Evolutionary conservation across 2,113 vertebrate genomes (phyloP).

Genomic region (Eretmochelys imbricata): DNA sequence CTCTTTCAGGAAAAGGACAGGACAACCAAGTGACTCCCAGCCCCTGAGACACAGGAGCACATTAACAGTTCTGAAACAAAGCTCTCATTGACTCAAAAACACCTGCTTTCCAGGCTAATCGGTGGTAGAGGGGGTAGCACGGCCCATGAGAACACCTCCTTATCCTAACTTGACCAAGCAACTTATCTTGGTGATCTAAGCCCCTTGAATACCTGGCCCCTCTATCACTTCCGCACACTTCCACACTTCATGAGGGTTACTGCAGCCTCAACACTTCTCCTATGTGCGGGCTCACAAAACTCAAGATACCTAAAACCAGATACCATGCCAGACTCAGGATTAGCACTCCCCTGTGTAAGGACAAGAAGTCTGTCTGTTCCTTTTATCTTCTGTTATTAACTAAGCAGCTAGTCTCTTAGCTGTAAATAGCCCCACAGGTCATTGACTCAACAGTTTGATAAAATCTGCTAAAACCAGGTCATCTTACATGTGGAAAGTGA

Average conservation of each 20-base stretch:
- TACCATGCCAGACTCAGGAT: neutral
- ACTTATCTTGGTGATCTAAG: neutral
- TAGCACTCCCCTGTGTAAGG: neutral
- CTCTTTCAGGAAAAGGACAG: neutral
- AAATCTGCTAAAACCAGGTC: neutral
- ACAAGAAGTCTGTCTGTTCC: neutral
- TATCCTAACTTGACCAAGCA: neutral
- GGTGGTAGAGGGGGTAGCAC: neutral
- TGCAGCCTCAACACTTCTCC: neutral
- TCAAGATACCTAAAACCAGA: neutral
- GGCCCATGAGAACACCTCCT: neutral
- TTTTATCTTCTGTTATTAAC: neutral
- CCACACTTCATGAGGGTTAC: fast-evolving
- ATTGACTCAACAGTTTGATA: neutral
- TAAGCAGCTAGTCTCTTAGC: neutral
- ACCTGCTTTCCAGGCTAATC: neutral
- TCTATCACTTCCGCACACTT: neutral
- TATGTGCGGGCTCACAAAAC: neutral
- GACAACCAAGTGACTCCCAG: neutral
- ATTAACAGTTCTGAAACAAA: neutral
- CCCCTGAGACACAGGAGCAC: neutral
- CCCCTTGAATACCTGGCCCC: neutral
- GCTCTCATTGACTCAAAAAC: neutral
- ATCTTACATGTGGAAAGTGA: conserved; percentile 17
- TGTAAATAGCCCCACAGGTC: neutral